Evolutionary conservation across 35 echinoderm and acorn worm genomes (phyloP), one percentile per base, ranked within the genome.

Genomic region (Anneissia japonica): DNA sequence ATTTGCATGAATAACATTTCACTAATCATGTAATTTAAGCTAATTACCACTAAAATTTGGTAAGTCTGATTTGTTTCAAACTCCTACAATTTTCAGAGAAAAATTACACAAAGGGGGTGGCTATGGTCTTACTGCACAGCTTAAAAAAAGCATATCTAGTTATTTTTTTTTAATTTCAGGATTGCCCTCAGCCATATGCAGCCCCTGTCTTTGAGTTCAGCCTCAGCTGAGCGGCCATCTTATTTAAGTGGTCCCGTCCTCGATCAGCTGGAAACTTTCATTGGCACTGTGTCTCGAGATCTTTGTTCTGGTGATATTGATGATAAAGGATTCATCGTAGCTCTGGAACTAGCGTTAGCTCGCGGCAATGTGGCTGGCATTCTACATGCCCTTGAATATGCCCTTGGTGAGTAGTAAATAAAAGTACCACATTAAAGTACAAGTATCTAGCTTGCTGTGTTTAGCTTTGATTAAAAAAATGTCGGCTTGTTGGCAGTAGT

Each of bases 121-220:
- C n/a, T n/a, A n/a, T n/a, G n/a, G n/a, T n/a, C n/a, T n/a, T n/a
- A n/a, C n/a, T n/a, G n/a, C n/a, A n/a, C n/a, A n/a, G n/a, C n/a
- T n/a, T n/a, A n/a, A n/a, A n/a, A n/a, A n/a, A n/a, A n/a, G n/a
- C n/a, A n/a, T n/a, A n/a, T n/a, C n/a, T n/a, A n/a, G n/a, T n/a
- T n/a, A n/a, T 23, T 40, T 37, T 5, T 83, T 76, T 83, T 21
- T 36, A 56, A 26, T 46, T 81, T 11, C 81, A 99, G 96, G 64
- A 87, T 84, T 36, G 96, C 96, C 31, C 77, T 97, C 13, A 88
- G 86, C 23, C 86, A 94, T 55, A 99, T 99, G 96, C 96, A 92
- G 32, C 92, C 96, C 30, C 74, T 99, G 30, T 99, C 96, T 29
- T 76, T 99, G 73, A 86, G 85, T 73, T 46, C 82, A 13, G 72